Evolutionary conservation across 2,797 vertebrate genomes (phyloP), one percentile per base, ranked within the genome.

Genomic region (Scleropages formosus): DNA sequence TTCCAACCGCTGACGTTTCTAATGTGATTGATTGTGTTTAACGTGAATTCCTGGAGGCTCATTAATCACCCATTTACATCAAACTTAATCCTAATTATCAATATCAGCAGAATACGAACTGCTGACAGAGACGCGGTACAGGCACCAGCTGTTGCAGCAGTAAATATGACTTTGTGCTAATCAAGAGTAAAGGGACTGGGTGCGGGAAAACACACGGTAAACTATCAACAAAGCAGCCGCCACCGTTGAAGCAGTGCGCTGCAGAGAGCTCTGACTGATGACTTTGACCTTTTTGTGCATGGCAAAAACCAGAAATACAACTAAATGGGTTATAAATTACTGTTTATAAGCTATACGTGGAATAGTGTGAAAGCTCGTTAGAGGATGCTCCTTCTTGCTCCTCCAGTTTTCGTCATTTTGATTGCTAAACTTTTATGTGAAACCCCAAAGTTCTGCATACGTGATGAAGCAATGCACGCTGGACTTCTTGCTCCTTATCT

Each of bases 11-110:
- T 73, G 47, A 72, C 59, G 44, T 77, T 66, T 49, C 63, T 58
- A 73, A 77, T 77, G 65, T 77, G 76, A 77, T 77, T 73, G 75
- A 77, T 72, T 65, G 51, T 65, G 49, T 65, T 65, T 46, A 46
- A 72, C 24, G 31, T n/a, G n/a, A 8, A 44, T 39, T 51, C 49
- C 69, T 20, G 46, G 62, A 58, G 70, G 31, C 49, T 60, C 62
- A 72, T 76, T 72, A 73, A 79, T 77, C 71, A 73, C 65, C 65
- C 69, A 76, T 73, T 79, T 67, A 79, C 67, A 60, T 56, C 71
- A 74, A 62, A 73, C 69, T 79, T 66, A 69, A 79, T 77, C 76
- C 49, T 75, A n/a, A 67, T 72, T 51, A 56, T 70, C 64, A 20
- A 62, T 71, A 75, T 75, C 64, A 65, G 65, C 26, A 59, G 66